Evolutionary conservation across 2,888 invertebrate genomes (phyloP).

Genomic region (Monopis laevigella): DNA sequence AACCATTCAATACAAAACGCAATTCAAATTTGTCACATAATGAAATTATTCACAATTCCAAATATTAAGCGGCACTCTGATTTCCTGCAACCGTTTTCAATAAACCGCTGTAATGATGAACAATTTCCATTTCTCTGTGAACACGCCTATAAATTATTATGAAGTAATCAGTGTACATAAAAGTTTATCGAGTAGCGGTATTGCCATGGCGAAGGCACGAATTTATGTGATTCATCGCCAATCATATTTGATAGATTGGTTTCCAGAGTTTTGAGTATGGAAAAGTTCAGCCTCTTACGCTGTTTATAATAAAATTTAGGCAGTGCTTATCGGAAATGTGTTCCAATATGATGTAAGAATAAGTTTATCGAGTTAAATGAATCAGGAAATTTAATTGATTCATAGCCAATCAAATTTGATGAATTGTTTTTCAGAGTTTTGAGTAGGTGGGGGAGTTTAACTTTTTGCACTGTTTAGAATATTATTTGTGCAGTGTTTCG

Average conservation of each 20-base stretch:
- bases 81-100: slow-evolving; percentile 12
- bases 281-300: too few species aligned
- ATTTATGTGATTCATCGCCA: slow-evolving; percentile 49
- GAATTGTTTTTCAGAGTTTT: too few species aligned
- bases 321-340: too few species aligned
- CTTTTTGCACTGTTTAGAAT: too few species aligned
- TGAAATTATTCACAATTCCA: background rate
- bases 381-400: too few species aligned
- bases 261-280: slow-evolving; percentile 13
- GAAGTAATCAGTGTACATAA: slow-evolving; percentile 60
- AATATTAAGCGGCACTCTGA: slow-evolving; percentile 2
- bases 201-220: slow-evolving; percentile 35
- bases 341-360: too few species aligned
- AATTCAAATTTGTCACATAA: too few species aligned
- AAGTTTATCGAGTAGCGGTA: slow-evolving; percentile 31
- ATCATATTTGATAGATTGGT: slow-evolving; percentile 60
- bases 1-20: too few species aligned
- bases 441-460: too few species aligned
- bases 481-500: too few species aligned
- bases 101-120: slow-evolving; percentile 30
- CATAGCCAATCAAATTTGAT: too few species aligned
- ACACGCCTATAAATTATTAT: slow-evolving; percentile 55
- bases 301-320: slow-evolving; percentile 5
- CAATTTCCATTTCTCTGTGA: slow-evolving; percentile 26
- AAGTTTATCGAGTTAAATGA: too few species aligned